phyloP scores from a whole-genome alignment of 2,797 vertebrate species.

The Chiloscyllium punctatum region DNA sequence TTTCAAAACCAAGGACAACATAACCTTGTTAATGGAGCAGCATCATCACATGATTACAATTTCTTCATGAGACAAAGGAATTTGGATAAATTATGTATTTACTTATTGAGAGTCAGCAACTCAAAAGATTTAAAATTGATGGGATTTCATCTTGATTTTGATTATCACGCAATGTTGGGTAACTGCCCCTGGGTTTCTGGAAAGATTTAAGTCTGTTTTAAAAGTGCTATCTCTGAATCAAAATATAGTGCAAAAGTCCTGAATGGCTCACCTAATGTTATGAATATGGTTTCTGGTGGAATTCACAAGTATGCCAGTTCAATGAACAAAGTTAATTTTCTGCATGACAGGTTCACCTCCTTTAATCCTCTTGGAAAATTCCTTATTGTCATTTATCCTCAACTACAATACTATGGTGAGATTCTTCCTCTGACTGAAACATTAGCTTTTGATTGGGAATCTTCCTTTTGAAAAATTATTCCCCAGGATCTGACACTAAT shows the following conservation, averaged over 20 bases:
- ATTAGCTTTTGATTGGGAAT: neutral
- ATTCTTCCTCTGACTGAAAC: neutral
- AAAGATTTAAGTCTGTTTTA: neutral
- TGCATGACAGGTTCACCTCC: neutral
- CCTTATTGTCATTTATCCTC: neutral
- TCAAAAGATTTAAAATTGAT: neutral
- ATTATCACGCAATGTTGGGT: neutral
- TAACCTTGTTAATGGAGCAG: too few species aligned
- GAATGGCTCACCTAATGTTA: neutral
- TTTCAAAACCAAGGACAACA: too few species aligned
- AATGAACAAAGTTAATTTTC: conserved; percentile 16
- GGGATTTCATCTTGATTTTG: neutral
- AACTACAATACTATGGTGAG: neutral
- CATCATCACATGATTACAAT: neutral
- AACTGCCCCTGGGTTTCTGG: neutral
- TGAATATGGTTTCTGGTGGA: neutral
- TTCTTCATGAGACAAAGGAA: neutral
- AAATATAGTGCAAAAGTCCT: neutral
- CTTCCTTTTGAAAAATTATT: neutral
- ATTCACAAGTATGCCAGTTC: neutral
- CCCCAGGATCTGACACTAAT: neutral
- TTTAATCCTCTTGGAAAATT: neutral
- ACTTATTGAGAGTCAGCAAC: neutral
- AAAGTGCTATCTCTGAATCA: neutral
- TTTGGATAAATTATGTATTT: neutral